A percentile compares a stretch with the other conserved stretches of the same genome.
phyloP scores from a whole-genome alignment of 2,888 invertebrate genomes.

The Drosophila heteroneura region DNA sequence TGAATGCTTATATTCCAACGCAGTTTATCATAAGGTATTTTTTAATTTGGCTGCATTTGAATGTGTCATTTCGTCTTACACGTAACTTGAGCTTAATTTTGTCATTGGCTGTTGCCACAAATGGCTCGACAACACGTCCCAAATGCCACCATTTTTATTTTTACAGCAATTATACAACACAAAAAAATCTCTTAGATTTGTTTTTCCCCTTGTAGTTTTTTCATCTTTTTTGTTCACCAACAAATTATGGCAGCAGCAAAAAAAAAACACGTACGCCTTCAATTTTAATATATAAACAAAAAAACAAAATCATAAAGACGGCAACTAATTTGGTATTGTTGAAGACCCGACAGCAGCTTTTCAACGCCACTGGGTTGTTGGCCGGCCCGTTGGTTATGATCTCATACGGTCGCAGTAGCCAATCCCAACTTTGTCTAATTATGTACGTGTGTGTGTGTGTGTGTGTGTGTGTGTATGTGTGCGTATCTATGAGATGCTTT shows the following conservation, averaged over 20 bases:
- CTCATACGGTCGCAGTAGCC: slow-evolving; percentile 65
- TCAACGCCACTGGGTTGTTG: slow-evolving; percentile 26
- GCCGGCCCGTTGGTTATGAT: slow-evolving; percentile 59
- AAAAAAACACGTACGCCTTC: slow-evolving; percentile 69
- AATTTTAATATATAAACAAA: slow-evolving; percentile 22
- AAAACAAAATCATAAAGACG: slow-evolving; percentile 26
- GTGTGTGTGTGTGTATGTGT: slow-evolving; percentile 22
- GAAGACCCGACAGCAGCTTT: slow-evolving; percentile 49
- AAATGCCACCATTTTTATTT: slow-evolving; percentile 67
- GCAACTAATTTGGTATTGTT: slow-evolving; percentile 58
- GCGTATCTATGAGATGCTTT: slow-evolving; percentile 65
- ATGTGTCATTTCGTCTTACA: slow-evolving; percentile 68
- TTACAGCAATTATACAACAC: slow-evolving; percentile 53
- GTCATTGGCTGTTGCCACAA: slow-evolving; percentile 65
- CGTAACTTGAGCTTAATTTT: slow-evolving; percentile 50
- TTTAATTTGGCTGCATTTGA: slow-evolving; percentile 27
- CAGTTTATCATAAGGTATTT: slow-evolving; percentile 22
- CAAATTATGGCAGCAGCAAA: slow-evolving; percentile 45
- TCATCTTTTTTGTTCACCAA: slow-evolving; percentile 9
- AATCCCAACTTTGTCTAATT: slow-evolving; percentile 76
- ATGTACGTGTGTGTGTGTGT: slow-evolving; percentile 32
- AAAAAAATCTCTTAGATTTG: slow-evolving; percentile 49
- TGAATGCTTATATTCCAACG: not conserved
- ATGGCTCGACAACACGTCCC: slow-evolving; percentile 63
- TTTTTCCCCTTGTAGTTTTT: slow-evolving; percentile 6